Base-by-base conservation (phyloP, 2,888 invertebrate genomes). In the Dryococelus australis region DNA sequence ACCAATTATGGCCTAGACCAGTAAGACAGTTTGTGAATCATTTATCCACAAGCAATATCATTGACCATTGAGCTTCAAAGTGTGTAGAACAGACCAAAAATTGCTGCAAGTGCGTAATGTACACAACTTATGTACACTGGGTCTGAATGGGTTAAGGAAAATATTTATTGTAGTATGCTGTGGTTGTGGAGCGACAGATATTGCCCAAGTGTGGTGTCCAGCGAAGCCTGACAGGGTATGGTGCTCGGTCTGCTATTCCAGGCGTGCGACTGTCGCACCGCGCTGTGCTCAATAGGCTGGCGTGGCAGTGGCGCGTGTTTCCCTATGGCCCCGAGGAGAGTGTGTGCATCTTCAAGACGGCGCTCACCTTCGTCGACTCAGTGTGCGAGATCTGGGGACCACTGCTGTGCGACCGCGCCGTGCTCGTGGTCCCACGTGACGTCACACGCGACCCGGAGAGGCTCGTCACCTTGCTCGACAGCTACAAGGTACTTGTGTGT, bases 361-460 rank as follows among this genome's bases (percentile, higher is more conserved):
- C 98, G 0, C 92, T 98, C 27, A 98, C 98, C 0, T 98, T 98
- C 91, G 98, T 98, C 6, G 98, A 98, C 92, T 97, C 98, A 0
- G 95, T 97, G 13, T 95, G 96, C 1, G 98, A 98, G 93, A 95
- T 98, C 87, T 98, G 98, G 96, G 97, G 97, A 0, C 96, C 98
- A 0, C 91, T 98, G 84, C 93, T 98, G 26, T 95, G 95, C 89
- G 96, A 96, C 16, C 92, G 94, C 88, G 94, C 96, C 0, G 91
- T 98, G 86, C 91, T 98, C 27, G 95, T 98, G 8, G 94, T 98
- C 13, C 95, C 97, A 0, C 96, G 95, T 90, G 94, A 94, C 24
- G 93, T 95, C 0, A 97, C 97, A 0, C 95, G 95, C 91, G 96
- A 98, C 92, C 97, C 97, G 0, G 96, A 97, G 91, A 94, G 94